Conservation (phyloP, 2,797 vertebrate genomes). For the Trachops cirrhosus region DNA sequence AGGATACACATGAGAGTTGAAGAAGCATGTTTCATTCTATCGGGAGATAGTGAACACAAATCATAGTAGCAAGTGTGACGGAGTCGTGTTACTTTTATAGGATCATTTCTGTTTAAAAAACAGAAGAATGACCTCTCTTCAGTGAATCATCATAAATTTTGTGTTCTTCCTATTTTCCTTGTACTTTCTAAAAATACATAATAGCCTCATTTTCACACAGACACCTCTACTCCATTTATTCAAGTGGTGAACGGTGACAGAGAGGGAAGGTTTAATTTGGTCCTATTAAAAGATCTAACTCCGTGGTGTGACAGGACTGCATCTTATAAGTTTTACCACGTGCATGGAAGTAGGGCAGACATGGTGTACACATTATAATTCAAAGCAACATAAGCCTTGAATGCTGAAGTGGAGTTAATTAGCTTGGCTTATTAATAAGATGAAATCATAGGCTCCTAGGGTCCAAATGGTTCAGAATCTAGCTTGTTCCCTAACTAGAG, state of each 20-base stretch:
- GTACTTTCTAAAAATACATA: background rate
- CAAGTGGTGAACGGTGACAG: background rate
- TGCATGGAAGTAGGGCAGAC: background rate
- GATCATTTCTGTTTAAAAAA: background rate
- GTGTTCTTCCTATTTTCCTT: background rate
- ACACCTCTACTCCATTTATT: background rate
- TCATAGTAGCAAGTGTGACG: background rate
- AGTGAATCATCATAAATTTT: background rate
- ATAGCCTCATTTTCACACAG: background rate
- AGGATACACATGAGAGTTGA: background rate
- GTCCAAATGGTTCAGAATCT: background rate
- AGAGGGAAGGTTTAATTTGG: background rate
- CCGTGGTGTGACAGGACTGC: background rate
- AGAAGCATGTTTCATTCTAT: background rate
- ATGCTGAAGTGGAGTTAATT: background rate
- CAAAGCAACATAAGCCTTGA: background rate
- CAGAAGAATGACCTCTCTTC: background rate
- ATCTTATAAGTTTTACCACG: background rate
- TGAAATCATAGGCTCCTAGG: background rate
- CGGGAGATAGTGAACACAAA: background rate
- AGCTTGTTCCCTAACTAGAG: background rate
- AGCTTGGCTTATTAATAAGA: conserved; percentile 34
- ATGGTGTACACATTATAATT: background rate
- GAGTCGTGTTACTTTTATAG: background rate
- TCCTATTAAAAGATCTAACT: background rate